phyloP scores from a whole-genome alignment of 2,113 vertebrate species.

The Sciurus niger region DNA sequence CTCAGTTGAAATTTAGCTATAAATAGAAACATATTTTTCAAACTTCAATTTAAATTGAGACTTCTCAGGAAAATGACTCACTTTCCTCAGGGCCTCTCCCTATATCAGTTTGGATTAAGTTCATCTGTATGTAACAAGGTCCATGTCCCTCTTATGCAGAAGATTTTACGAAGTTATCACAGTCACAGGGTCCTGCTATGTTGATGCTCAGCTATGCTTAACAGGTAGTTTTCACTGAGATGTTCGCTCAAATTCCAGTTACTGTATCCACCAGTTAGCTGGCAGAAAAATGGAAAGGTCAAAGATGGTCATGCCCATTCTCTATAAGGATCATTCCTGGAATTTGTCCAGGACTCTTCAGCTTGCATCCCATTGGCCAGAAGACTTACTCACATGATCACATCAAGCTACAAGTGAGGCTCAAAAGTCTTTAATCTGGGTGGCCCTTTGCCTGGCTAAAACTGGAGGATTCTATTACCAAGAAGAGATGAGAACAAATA shows the following conservation, averaged over 20 bases:
- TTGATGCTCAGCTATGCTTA: background rate
- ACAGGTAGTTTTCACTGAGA: conserved; percentile 22
- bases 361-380: background rate
- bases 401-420: background rate
- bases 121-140: background rate
- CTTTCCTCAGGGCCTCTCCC: background rate
- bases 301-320: background rate
- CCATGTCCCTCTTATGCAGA: background rate
- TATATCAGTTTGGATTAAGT: background rate
- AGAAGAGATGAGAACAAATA: conserved; percentile 60
- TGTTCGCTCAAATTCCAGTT: conserved; percentile 43
- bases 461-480: conserved; percentile 42
- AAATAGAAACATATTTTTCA: conserved; percentile 49
- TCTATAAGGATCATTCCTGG: background rate
- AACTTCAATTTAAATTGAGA: conserved; percentile 46
- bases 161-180: background rate
- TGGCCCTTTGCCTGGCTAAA: conserved; percentile 29
- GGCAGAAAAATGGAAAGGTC: background rate
- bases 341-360: conserved; percentile 41
- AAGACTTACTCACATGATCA: background rate
- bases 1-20: conserved; percentile 8
- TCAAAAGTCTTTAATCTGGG: conserved; percentile 40
- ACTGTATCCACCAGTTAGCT: background rate
- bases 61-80: conserved; percentile 26
- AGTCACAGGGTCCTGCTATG: conserved; percentile 4